These are phyloP conservation scores for Scrobipalpa costella DNA, from an alignment of 2,888 invertebrate species.

Conservation along the genomic window DNA sequence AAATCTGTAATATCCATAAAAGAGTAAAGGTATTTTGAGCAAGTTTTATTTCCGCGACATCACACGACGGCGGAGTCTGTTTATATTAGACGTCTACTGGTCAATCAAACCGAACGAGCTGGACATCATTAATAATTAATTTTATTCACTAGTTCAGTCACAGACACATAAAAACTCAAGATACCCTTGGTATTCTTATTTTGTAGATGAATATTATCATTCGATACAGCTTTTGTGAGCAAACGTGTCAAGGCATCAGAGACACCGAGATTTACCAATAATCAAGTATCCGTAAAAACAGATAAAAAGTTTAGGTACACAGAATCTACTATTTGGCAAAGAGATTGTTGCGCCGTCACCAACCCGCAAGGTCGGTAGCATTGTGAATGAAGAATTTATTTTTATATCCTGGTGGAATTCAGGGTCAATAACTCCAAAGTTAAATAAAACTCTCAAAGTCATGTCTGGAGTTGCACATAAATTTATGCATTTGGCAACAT, in stretches of 20 bases:
- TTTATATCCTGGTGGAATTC: conserved; percentile 40
- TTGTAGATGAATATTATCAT: conserved; percentile 31
- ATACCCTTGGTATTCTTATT: conserved; percentile 25
- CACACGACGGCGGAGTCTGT: conserved; percentile 10
- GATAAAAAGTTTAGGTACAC: conserved; percentile 2
- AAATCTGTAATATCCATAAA: neutral
- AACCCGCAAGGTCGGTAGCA: conserved; percentile 58
- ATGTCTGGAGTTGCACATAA: neutral
- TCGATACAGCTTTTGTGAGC: conserved; percentile 31
- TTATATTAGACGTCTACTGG: conserved; percentile 15
- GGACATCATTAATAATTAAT: conserved; percentile 16
- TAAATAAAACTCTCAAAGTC: conserved; percentile 11
- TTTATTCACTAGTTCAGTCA: conserved; percentile 21
- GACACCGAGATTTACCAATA: conserved; percentile 16
- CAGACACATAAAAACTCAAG: conserved; percentile 23
- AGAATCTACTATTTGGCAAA: conserved; percentile 50
- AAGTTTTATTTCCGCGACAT: conserved; percentile 5
- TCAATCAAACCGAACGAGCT: neutral
- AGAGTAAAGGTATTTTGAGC: conserved; percentile 13
- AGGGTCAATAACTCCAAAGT: conserved; percentile 22
- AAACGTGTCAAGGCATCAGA: conserved; percentile 37
- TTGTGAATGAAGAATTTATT: conserved; percentile 48
- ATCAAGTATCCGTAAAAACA: conserved; percentile 15
- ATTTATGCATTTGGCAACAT: conserved; percentile 14
- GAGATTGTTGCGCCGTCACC: conserved; percentile 60